Evolutionary conservation across 2,888 invertebrate species (phyloP).

Genomic region (Morpho deidamia): DNA sequence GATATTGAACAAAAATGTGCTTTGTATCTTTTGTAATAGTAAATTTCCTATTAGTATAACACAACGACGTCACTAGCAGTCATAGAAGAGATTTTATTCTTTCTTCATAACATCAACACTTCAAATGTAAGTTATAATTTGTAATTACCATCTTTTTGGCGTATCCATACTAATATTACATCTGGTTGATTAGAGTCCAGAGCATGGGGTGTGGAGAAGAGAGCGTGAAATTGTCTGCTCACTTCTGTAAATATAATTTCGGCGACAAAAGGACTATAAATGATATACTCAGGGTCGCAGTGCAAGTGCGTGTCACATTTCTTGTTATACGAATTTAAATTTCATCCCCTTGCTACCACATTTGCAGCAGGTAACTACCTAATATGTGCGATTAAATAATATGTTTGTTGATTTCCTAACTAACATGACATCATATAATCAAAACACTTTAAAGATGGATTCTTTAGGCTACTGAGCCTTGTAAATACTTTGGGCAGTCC

Average conservation of each 20-base stretch:
- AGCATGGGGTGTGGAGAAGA: conserved; percentile 69
- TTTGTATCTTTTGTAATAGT: too few species aligned
- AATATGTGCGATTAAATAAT: not conserved
- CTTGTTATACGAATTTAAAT: conserved; percentile 60
- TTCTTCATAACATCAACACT: too few species aligned
- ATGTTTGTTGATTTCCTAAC: not conserved
- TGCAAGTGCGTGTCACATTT: conserved; percentile 57
- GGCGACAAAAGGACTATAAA: conserved; percentile 77
- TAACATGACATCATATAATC: not conserved
- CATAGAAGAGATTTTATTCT: too few species aligned
- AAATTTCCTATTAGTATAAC: too few species aligned
- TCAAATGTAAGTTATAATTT: too few species aligned
- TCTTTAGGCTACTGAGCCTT: too few species aligned
- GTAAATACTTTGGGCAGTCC: too few species aligned
- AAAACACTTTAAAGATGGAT: not conserved
- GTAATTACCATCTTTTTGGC: not conserved
- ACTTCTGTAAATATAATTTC: conserved; percentile 79
- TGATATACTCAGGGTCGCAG: conserved; percentile 68
- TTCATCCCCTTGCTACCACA: conserved; percentile 32
- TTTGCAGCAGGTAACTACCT: not conserved
- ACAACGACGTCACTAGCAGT: too few species aligned
- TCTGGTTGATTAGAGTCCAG: conserved; percentile 68
- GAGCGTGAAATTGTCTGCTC: conserved; percentile 79
- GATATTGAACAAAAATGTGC: too few species aligned
- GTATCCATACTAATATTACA: conserved; percentile 44